Evolutionary conservation across 2,888 invertebrate genomes (phyloP), one percentile per base, ranked within the genome.

Genomic region (Andrena chrysosceles): DNA sequence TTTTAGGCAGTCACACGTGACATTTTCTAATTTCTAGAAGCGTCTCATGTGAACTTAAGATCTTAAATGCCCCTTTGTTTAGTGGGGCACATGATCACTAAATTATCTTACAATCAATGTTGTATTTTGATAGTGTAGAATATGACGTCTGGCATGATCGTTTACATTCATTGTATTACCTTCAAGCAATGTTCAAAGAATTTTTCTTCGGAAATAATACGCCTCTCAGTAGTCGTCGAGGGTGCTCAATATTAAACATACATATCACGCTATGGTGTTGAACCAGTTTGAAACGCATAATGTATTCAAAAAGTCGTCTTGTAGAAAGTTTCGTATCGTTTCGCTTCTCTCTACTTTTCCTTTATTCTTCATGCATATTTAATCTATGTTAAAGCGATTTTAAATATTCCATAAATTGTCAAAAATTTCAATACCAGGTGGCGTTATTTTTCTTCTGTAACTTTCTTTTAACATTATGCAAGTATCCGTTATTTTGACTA

Each of bases 91-190:
- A 35, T 2, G 10, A 10, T 35, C 2, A 10, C 2, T 10, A 35
- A 10, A 35, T 35, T 35, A 35, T 35, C 3, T 35, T 35, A 35
- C 13, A 35, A 35, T 35, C 89, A 91, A 91, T 91, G 89, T 85
- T 81, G 84, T 93, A 93, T 93, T 93, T 93, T 93, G 93, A 92
- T 92, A 92, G 35, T 0, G 35, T 35, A 35, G 35, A 35, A 35
- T 35, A 2, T 10, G 35, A 10, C 1, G 35, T 13, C 0, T 42
- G 42, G 42, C 42, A 3, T 42, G 13, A 3, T 42, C 35, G 10
- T 35, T 35, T 35, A 35, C 7, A 35, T 35, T 13, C 35, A 35
- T 3, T 35, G 35, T 13, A 35, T 35, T 35, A 35, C 35, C 35
- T 35, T 35, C 35, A 35, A 35, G 35, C 1, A 35, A 42, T 3